Evolutionary conservation across 2,797 vertebrate species (phyloP).

Genomic region (Gobionotothen gibberifrons): DNA sequence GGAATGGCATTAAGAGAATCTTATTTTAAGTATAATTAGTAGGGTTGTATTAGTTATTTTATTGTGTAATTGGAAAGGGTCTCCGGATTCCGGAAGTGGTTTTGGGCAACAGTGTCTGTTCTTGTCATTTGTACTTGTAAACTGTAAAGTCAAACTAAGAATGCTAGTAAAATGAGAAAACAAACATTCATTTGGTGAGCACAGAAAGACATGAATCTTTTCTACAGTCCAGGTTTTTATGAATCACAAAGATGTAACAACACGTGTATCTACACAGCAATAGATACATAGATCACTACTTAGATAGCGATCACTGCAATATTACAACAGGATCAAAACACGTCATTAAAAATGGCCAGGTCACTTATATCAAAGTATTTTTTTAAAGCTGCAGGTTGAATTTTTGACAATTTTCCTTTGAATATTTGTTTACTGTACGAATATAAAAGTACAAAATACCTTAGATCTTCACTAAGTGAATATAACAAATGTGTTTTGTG

Average conservation of each 20-base stretch:
- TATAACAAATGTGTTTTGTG: neutral
- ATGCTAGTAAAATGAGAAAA: too few species aligned
- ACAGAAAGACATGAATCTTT: constrained; percentile 15
- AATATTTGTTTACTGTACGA: constrained; percentile 8
- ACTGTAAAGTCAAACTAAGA: too few species aligned
- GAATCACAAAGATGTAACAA: constrained; percentile 24
- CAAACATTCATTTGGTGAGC: constrained; percentile 25
- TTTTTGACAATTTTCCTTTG: constrained; percentile 14
- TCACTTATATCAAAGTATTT: neutral
- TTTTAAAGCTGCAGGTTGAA: neutral
- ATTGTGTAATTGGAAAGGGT: too few species aligned
- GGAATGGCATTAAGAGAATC: too few species aligned
- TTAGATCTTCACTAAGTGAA: neutral
- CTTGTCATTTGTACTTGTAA: too few species aligned
- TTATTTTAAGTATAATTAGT: too few species aligned
- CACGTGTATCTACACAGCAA: constrained; percentile 66
- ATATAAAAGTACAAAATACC: constrained; percentile 15
- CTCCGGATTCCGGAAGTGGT: too few species aligned
- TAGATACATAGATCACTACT: constrained; percentile 20
- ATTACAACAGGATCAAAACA: constrained; percentile 21
- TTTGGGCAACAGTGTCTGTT: too few species aligned
- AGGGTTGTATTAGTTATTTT: too few species aligned
- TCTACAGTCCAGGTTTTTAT: constrained; percentile 40
- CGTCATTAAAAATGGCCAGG: constrained; percentile 4
- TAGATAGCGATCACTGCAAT: constrained; percentile 55